phyloP scores from a whole-genome alignment of 1,140 invertebrate species.

The Lasioglossum baleicum region DNA sequence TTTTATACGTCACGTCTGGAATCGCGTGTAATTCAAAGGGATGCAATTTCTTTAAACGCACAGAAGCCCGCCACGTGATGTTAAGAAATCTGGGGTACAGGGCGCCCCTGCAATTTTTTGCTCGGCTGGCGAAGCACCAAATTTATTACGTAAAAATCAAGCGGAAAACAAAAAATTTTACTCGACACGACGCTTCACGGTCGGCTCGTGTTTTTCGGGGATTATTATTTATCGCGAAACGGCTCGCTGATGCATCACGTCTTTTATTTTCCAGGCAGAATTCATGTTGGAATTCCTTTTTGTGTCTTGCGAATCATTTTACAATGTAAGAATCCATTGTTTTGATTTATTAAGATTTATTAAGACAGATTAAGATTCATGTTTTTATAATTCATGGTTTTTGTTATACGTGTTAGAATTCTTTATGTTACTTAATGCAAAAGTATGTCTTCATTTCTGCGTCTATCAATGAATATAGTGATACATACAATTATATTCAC shows the following conservation, averaged over 20 bases:
- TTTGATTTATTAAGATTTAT: no score
- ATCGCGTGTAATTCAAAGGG: neutral
- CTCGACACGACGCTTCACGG: neutral
- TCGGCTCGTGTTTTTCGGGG: no score
- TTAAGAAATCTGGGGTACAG: neutral
- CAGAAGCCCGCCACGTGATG: neutral
- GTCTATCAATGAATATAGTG: neutral
- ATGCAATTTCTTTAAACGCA: neutral
- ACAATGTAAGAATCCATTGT: no score
- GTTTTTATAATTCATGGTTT: no score
- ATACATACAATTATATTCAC: neutral
- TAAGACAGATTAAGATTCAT: no score
- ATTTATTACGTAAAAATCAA: neutral
- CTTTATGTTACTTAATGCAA: no score
- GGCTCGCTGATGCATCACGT: no score
- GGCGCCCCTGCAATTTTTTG: neutral
- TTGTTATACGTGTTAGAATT: no score
- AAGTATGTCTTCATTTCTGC: neutral
- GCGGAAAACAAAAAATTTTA: neutral
- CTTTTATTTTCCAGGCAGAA: no score
- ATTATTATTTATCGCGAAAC: no score
- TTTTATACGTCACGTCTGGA: neutral
- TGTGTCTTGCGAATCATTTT: no score
- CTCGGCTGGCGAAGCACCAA: neutral
- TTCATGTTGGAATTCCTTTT: no score